phyloP scores from a whole-genome alignment of 1,140 invertebrate species.

The Papilio polytes region DNA sequence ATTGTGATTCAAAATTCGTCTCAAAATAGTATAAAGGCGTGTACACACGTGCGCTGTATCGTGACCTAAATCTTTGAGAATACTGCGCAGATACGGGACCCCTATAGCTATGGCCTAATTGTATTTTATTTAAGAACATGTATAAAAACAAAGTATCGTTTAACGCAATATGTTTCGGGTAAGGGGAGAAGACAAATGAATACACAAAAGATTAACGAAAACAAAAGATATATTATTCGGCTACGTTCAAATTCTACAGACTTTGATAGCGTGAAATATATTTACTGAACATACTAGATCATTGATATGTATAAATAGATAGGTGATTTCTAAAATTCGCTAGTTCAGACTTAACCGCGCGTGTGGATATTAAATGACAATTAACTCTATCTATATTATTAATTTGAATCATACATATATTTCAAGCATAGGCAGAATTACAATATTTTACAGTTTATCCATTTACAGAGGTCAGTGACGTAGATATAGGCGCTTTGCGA shows the following conservation, averaged over 20 bases:
- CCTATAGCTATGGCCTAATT: constrained; percentile 20
- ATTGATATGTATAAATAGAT: too few relatives aligned
- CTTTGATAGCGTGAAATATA: background rate
- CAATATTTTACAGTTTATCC: too few relatives aligned
- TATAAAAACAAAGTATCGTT: background rate
- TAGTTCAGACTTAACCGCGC: too few relatives aligned
- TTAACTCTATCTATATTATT: too few relatives aligned
- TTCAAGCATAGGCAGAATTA: too few relatives aligned
- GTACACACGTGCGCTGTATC: constrained; percentile 33
- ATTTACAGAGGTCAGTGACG: too few relatives aligned
- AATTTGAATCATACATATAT: too few relatives aligned
- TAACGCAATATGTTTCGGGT: background rate
- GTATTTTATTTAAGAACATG: background rate
- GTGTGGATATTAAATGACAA: too few relatives aligned
- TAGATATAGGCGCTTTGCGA: background rate
- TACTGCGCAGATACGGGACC: constrained; percentile 29
- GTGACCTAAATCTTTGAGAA: constrained; percentile 24
- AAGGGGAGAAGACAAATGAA: background rate
- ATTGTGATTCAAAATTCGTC: constrained; percentile 34
- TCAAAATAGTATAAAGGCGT: constrained; percentile 8
- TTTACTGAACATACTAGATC: too few relatives aligned
- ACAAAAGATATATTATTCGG: background rate
- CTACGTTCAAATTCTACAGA: background rate
- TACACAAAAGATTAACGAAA: background rate
- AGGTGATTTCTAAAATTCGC: too few relatives aligned